Percentiles rank a stretch among this genome's conserved stretches.
Evolutionary conservation across 2,888 invertebrate species (phyloP).

Genomic region (Trissoscelio sp.): DNA sequence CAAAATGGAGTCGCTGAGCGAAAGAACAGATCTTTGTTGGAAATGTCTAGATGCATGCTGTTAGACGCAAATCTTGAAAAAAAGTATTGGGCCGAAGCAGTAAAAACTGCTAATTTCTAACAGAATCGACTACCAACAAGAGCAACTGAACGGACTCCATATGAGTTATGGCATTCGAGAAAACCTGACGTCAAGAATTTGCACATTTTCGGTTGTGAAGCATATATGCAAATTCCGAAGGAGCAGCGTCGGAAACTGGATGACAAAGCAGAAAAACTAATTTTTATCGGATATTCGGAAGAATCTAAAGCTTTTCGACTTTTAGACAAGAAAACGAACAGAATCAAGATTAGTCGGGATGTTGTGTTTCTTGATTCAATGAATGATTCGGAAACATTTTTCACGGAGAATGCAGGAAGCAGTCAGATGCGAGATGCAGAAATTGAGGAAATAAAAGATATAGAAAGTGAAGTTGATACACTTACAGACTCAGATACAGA

Average conservation of each 20-base stretch:
- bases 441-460: too few relatives aligned
- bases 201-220: constrained; percentile 69
- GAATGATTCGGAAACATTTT: too few relatives aligned
- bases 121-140: constrained; percentile 67
- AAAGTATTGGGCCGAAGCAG: constrained; percentile 72
- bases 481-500: too few relatives aligned
- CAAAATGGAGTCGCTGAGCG: constrained; percentile 72
- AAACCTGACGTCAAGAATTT: constrained; percentile 67
- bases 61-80: constrained; percentile 65
- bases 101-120: constrained; percentile 66
- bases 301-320: too few relatives aligned
- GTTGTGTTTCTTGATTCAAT: too few relatives aligned
- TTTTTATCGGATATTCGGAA: too few relatives aligned
- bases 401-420: too few relatives aligned
- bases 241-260: background rate
- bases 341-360: too few relatives aligned
- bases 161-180: constrained; percentile 63
- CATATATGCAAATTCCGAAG: constrained; percentile 63
- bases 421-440: too few relatives aligned
- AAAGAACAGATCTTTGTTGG: constrained; percentile 71
- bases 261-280: too few relatives aligned
- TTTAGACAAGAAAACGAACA: too few relatives aligned
- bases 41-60: constrained; percentile 70
- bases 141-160: constrained; percentile 62
- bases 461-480: too few relatives aligned